Base-by-base conservation (phyloP, 2,797 vertebrate genomes). In the Myioborus melanocephalus region DNA sequence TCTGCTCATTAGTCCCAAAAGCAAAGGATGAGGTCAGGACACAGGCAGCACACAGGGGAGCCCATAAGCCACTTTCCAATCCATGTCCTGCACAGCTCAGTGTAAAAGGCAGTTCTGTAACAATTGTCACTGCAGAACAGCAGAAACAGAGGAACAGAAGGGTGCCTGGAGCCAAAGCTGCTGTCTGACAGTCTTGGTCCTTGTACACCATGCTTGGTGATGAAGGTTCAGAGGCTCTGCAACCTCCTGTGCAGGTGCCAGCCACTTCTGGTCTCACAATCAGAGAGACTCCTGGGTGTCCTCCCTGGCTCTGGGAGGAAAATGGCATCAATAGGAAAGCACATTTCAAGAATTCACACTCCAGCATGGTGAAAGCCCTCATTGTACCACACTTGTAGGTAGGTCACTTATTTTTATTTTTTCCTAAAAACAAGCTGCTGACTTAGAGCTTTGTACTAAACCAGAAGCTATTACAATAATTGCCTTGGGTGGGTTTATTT, bases 151-250 rank as follows among this genome's bases (percentile, higher is more conserved):
- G n/a, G 16, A 35, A 18, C 8, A 18, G 30, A 52, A 30, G 21
- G 7, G n/a, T 68, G 34, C 27, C 57, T 39, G 50, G 27, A 79
- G 79, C 32, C 21, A 24, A n/a, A 72, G 4, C 22, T 68, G 65
- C 44, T 59, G 27, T 34, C 8, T 2, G 1, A 23, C 8, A 19
- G 18, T 20, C 26, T 47, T 1, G 0, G 9, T 24, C 3, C 71
- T 27, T 9, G 3, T 22, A 6, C 50, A 16, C 28, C 0, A 0
- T 18, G 2, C 1, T 3, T 37, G 46, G 11, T 39, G 28, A 3
- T 21, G 37, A n/a, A 57, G 41, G 13, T 4, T 70, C 23, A 32
- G 53, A 64, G 39, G 52, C 27, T 82, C 46, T 12, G 16, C 52
- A n/a, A 8, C 11, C 47, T 63, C 50, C 85, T 85, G 13, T 32